Conservation (phyloP, 1,140 invertebrate genomes). For the Cydia pomonella region DNA sequence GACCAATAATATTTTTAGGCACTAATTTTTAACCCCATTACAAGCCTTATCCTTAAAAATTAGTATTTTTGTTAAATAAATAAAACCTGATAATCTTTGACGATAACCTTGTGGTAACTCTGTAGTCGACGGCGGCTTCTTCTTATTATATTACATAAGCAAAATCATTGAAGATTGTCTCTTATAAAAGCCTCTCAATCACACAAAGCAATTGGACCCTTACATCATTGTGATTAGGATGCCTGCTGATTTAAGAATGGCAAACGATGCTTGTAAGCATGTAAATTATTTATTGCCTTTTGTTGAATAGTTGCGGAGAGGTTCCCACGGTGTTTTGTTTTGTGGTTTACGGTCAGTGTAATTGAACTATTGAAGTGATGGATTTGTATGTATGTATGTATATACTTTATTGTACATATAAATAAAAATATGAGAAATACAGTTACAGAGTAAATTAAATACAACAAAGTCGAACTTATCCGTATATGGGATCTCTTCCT, state of each 20-base stretch:
- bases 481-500: no score
- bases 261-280: constrained; percentile 13
- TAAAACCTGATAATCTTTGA: not conserved
- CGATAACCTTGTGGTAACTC: not conserved
- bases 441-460: no score
- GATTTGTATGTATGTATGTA: no score
- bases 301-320: constrained; percentile 25
- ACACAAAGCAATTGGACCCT: not conserved
- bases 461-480: no score
- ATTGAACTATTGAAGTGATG: not conserved
- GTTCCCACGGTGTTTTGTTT: constrained; percentile 26
- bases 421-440: no score
- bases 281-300: constrained; percentile 28
- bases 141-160: constrained; percentile 14
- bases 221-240: not conserved
- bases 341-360: not conserved
- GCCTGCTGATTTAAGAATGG: not conserved
- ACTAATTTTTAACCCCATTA: no score
- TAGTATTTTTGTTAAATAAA: no score
- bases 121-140: not conserved
- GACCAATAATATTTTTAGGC: no score
- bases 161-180: constrained; percentile 24
- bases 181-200: constrained; percentile 8
- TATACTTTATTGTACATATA: no score
- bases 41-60: no score